phyloP scores from a whole-genome alignment of 2,113 vertebrate genomes.

The Turnix velox region DNA sequence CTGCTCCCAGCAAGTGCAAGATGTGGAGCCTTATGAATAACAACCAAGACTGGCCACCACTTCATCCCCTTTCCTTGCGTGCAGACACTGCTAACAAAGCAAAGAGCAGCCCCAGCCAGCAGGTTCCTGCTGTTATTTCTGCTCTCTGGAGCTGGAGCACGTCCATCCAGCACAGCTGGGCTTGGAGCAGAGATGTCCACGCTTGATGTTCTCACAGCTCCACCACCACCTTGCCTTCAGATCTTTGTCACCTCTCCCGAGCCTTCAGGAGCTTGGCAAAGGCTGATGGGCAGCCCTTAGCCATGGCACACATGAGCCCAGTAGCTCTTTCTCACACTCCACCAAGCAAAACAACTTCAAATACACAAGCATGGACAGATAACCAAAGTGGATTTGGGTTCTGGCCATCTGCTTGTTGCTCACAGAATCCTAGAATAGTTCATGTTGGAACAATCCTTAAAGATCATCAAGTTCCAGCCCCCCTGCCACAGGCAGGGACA shows the following conservation, averaged over 20 bases:
- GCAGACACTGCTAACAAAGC: fast-evolving
- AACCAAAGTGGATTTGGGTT: not conserved
- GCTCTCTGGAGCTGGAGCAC: not conserved
- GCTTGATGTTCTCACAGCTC: fast-evolving
- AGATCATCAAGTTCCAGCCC: no score
- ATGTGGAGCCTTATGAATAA: not conserved
- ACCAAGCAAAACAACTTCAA: fast-evolving
- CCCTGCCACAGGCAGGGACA: no score
- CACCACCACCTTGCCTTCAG: not conserved
- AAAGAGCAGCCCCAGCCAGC: fast-evolving
- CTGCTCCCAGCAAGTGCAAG: fast-evolving
- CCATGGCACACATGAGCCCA: fast-evolving
- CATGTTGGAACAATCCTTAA: no score
- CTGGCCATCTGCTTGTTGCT: not conserved
- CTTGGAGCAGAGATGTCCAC: not conserved
- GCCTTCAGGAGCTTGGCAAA: not conserved
- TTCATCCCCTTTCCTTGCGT: not conserved
- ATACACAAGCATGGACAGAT: fast-evolving
- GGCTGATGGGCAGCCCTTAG: fast-evolving
- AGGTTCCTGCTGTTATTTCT: not conserved
- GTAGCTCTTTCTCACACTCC: not conserved
- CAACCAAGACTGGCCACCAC: not conserved
- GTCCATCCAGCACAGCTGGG: fast-evolving
- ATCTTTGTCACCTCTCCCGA: fast-evolving
- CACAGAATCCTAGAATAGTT: no score